These are phyloP conservation scores for Tachyglossus aculeatus DNA, from an alignment of 2,797 vertebrate species.

Conservation along the genomic window DNA sequence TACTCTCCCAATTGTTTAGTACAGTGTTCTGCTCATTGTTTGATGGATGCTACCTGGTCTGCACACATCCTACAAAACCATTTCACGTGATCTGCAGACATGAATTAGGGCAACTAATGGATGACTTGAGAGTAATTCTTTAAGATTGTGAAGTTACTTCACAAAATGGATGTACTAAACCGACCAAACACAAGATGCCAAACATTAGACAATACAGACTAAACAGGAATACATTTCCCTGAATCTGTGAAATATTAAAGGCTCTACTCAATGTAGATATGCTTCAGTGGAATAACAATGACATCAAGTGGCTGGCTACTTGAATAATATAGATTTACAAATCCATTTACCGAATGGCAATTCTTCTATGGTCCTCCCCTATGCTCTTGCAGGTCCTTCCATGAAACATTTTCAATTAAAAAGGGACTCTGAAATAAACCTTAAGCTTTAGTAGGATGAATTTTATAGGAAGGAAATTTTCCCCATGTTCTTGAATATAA, in stretches of 20 bases:
- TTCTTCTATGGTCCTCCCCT: slow-evolving; percentile 14
- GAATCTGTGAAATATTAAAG: slow-evolving; percentile 16
- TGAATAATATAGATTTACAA: slow-evolving; percentile 44
- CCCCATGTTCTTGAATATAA: slow-evolving; percentile 20
- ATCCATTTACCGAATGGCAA: slow-evolving; percentile 14
- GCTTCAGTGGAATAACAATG: slow-evolving; percentile 62
- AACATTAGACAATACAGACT: neutral
- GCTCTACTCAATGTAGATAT: slow-evolving; percentile 27
- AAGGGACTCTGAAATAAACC: neutral
- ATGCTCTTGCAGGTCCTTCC: slow-evolving; percentile 1
- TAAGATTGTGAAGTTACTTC: too few species aligned
- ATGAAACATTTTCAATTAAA: slow-evolving; percentile 12
- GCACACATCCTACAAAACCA: too few species aligned
- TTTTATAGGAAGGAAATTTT: slow-evolving; percentile 3
- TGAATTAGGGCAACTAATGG: too few species aligned
- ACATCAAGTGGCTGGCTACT: slow-evolving; percentile 60
- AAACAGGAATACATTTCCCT: neutral
- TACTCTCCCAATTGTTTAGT: too few species aligned
- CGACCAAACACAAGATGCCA: too few species aligned
- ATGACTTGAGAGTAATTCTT: too few species aligned
- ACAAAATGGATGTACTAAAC: too few species aligned
- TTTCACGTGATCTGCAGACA: too few species aligned
- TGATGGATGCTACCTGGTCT: too few species aligned
- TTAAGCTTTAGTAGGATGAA: slow-evolving; percentile 8
- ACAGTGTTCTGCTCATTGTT: too few species aligned